phyloP scores from a whole-genome alignment of 2,888 invertebrate genomes.

The Scaptomyza caliginosa region DNA sequence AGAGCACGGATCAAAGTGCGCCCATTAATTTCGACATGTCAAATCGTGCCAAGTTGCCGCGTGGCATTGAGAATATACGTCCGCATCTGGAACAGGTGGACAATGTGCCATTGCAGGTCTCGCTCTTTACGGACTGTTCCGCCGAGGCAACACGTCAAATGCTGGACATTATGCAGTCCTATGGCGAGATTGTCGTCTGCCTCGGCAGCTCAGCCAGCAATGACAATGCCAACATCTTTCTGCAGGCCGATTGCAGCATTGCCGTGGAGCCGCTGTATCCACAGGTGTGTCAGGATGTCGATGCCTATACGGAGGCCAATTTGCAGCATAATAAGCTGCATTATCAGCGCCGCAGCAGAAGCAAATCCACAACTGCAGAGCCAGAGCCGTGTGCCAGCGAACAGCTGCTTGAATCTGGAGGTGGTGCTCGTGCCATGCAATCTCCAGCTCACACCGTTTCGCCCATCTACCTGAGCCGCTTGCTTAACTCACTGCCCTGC shows the following conservation, averaged over 20 bases:
- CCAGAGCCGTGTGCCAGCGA: constrained; percentile 44
- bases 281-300: constrained; percentile 86
- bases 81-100: constrained; percentile 98
- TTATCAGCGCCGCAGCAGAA: constrained; percentile 57
- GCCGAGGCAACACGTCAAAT: constrained; percentile 95
- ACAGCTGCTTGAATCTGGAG: constrained; percentile 74
- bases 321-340: constrained; percentile 82
- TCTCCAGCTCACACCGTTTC: constrained; percentile 84
- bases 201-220: constrained; percentile 95
- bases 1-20: constrained; percentile 95
- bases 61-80: constrained; percentile 98
- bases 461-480: constrained; percentile 92
- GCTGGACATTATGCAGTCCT: constrained; percentile 97
- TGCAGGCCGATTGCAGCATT: constrained; percentile 96
- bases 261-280: constrained; percentile 97
- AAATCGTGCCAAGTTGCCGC: constrained; percentile 96
- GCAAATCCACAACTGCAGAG: constrained; percentile 27
- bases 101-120: constrained; percentile 98
- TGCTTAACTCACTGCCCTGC: constrained; percentile 94
- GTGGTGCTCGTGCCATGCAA: constrained; percentile 78
- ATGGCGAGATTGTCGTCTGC: constrained; percentile 97
- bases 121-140: constrained; percentile 98
- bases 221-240: constrained; percentile 95
- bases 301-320: constrained; percentile 83
- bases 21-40: constrained; percentile 97